phyloP scores from a whole-genome alignment of 2,888 invertebrate species.

The Mallateleia sp. region DNA sequence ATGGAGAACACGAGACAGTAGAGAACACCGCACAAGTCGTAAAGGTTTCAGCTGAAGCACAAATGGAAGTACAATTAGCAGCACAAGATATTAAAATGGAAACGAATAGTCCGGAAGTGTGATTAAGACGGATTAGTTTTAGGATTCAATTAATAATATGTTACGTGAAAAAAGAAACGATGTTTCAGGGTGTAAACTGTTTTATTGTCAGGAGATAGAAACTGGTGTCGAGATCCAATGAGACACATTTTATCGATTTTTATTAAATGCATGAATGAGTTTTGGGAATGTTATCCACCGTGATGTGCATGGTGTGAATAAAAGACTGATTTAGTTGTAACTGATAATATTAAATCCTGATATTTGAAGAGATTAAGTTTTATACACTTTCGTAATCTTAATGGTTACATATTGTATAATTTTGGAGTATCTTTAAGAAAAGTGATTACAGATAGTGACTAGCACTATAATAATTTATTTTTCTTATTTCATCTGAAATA shows the following conservation, averaged over 20 bases:
- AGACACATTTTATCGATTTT: not conserved
- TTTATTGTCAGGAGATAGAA: not conserved
- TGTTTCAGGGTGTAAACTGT: not conserved
- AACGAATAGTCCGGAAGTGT: slow-evolving; percentile 30
- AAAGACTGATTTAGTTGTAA: not conserved
- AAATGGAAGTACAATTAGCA: slow-evolving; percentile 25
- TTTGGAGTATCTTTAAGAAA: too few relatives aligned
- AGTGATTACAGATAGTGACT: too few relatives aligned
- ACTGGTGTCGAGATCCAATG: not conserved
- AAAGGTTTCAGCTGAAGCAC: not conserved
- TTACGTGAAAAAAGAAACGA: too few relatives aligned
- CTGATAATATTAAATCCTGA: too few relatives aligned
- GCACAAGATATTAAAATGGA: slow-evolving; percentile 36
- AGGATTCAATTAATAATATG: not conserved
- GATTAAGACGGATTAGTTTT: not conserved
- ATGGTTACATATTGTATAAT: too few relatives aligned
- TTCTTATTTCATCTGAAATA: too few relatives aligned
- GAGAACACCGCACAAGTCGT: not conserved
- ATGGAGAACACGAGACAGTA: slow-evolving; percentile 34
- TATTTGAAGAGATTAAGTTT: too few relatives aligned
- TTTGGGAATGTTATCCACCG: not conserved
- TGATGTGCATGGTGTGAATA: not conserved
- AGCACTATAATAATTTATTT: too few relatives aligned
- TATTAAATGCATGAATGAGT: not conserved
- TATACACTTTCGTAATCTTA: too few relatives aligned